Base-by-base conservation (phyloP, 2,797 vertebrate genomes). In the Hypotaenidia okinawae region DNA sequence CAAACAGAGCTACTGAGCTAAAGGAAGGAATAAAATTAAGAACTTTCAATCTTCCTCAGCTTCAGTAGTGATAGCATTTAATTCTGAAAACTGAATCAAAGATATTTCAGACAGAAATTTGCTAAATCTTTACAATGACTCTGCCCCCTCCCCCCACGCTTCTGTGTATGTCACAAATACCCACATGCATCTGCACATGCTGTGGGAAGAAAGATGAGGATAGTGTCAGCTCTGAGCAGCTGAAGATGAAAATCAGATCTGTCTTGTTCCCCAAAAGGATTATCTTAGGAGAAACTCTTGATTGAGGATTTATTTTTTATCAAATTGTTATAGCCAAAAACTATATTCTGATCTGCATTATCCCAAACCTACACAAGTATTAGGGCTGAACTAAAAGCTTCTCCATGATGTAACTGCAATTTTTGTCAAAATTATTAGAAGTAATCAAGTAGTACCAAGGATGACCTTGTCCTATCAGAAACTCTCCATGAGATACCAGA, bases 131-230 rank as follows among this genome's bases (percentile, higher is more conserved):
- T 68, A 58, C 4, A 33, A 52, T 16, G 49, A 51, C 16, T 52
- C 25, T 52, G 25, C 27, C 27, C 25, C 25, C 37, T 37, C 37
- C 5, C 37, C 37, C 37, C 37, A 10, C 11, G 16, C 43, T 45
- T 45, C 25, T 52, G 7, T 24, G 11, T 27, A 39, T 6, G 9
- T 66, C 67, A 41, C 63, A 75, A 78, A 69, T 52, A 66, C 13
- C 11, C 58, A 47, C 12, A 66, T n/a, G 41, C 33, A 33, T 3
- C 24, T 25, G 14, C 13, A 16, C 13, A 32, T 0, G 0, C 10
- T 41, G 28, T 35, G 18, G 63, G 33, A 75, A 79, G 57, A 51
- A 64, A 58, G 28, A 47, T 12, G 24, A 89, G 1, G 13, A 52
- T 41, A 58, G 27, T 21, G 23, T 35, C 61, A 79, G 18, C 30